phyloP scores from a whole-genome alignment of 2,113 vertebrate species.

The Murina feae region DNA sequence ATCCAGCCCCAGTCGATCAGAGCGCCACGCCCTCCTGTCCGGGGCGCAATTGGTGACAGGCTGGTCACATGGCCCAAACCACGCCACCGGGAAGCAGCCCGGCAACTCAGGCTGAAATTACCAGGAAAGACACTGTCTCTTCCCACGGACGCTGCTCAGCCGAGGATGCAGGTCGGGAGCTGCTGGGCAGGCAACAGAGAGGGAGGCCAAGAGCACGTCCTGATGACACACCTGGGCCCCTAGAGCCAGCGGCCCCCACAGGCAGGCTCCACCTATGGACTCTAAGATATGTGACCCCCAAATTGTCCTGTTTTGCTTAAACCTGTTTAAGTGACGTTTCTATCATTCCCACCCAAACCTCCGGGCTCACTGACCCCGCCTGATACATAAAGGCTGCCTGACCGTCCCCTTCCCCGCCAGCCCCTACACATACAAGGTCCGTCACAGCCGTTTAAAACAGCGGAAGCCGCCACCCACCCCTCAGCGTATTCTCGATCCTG shows the following conservation, averaged over 20 bases:
- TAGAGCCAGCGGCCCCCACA: background rate
- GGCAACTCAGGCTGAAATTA: background rate
- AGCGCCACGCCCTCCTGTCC: background rate
- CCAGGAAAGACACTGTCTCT: background rate
- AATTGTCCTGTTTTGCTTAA: background rate
- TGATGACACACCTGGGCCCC: background rate
- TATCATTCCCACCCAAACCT: background rate
- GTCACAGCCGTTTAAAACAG: background rate
- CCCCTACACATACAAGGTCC: background rate
- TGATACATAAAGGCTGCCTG: background rate
- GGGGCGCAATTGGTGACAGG: background rate
- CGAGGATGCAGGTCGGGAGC: background rate
- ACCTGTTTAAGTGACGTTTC: background rate
- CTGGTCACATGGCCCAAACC: background rate
- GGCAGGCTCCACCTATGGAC: background rate
- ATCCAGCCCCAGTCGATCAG: background rate
- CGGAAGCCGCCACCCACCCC: no score
- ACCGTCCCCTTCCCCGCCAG: background rate
- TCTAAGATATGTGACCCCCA: background rate
- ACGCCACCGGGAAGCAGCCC: background rate
- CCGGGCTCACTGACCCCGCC: background rate
- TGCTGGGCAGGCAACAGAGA: background rate
- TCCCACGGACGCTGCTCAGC: background rate
- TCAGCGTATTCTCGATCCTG: background rate
- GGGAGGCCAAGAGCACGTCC: rapidly evolving